These are phyloP conservation scores for Malurus splendens DNA, from an alignment of 2,797 vertebrate species.

Conservation along the genomic window DNA sequence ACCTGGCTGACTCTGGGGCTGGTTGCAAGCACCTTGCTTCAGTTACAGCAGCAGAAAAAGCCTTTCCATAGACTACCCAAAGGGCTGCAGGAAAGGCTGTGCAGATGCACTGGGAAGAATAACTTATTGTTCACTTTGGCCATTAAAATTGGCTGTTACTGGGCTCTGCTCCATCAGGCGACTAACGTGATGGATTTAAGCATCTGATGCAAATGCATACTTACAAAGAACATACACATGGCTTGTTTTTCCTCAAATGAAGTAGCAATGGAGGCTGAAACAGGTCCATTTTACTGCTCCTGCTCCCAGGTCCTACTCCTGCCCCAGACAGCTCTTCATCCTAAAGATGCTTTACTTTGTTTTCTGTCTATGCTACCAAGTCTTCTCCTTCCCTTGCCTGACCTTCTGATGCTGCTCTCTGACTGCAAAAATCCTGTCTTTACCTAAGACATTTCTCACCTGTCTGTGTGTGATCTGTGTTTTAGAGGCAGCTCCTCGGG, in stretches of 20 bases:
- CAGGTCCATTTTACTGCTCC: neutral
- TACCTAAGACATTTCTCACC: neutral
- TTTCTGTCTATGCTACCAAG: neutral
- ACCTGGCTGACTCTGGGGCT: neutral
- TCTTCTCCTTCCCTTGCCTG: neutral
- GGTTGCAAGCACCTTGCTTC: neutral
- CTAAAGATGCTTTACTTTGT: neutral
- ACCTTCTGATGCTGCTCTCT: neutral
- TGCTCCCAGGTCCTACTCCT: neutral
- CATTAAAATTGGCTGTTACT: neutral
- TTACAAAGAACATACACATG: neutral
- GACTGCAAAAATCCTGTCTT: neutral
- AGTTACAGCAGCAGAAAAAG: neutral
- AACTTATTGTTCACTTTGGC: neutral
- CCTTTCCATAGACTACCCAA: neutral
- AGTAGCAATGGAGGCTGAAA: neutral
- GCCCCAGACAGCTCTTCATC: neutral
- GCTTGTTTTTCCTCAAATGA: neutral
- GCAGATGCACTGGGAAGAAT: neutral
- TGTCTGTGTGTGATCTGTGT: neutral
- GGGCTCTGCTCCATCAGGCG: neutral
- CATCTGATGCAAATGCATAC: neutral
- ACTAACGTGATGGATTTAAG: neutral
- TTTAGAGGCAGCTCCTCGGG: neutral
- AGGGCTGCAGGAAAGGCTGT: neutral